Evolutionary conservation across 2,797 vertebrate species (phyloP), one percentile per base, ranked within the genome.

Genomic region (Oryzias dopingdopingensis): DNA sequence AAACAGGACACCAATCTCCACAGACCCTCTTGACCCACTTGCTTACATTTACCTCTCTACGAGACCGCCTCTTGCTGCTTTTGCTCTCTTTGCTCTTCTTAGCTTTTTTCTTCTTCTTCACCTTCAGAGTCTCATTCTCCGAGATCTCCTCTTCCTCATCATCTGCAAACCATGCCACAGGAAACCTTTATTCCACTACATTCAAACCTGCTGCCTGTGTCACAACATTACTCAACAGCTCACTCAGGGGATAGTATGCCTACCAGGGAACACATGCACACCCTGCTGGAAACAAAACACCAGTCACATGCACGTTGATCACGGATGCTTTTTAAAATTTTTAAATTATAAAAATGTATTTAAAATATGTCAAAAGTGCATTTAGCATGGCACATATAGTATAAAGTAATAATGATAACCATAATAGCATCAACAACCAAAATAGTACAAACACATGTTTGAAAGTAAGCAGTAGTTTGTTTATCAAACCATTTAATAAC

Each of bases 101-200:
- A 48, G 97, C 95, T 67, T 99, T 99, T 86, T 98, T 99, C 86
- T 98, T 99, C 86, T 98, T 99, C 81, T 97, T 98, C 81, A 98
- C 94, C 85, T 99, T 99, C 12, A 94, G 96, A 22, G 94, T 86
- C 69, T 98, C 96, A 7, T 86, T 93, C 80, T 98, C 97, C 0
- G 96, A 98, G 65, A 98, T 85, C 56, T 98, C 96, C 71, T 96
- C 96, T 15, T 99, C 96, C 17, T 98, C 96, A 16, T 97, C 95
- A 43, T 95, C 95, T 97, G 62, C 42, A 16, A 49, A 62, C 16
- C 17, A 42, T 41, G 32, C 16, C 59, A 63, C 13, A 2, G 4
- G 48, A 76, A 41, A 74, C 18, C 2, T 37, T 37, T 37, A 55
- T 17, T 24, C 26, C 22, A 47, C 1, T n/a, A 42, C 59, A 61